A percentile compares a stretch with the other conserved stretches of the same genome.
These are phyloP conservation scores for Riptortus pedestris DNA, from an alignment of 1,140 invertebrate species.

Conservation along the genomic window DNA sequence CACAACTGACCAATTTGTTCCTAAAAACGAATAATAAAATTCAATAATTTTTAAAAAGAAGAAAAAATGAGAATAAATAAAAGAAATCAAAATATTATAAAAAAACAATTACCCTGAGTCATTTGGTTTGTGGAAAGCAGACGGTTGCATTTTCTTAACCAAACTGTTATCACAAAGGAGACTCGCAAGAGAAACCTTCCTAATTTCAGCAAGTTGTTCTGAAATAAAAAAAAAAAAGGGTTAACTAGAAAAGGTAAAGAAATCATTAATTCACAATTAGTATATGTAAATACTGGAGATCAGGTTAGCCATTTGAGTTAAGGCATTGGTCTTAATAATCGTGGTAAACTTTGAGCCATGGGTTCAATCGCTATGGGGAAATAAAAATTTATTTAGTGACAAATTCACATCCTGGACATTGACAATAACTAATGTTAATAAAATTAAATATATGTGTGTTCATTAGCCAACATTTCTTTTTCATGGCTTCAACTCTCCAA, in stretches of 20 bases:
- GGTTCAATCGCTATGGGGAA: too few relatives aligned
- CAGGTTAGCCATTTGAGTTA: too few relatives aligned
- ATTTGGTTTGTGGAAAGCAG: background rate
- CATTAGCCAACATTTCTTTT: too few relatives aligned
- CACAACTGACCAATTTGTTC: background rate
- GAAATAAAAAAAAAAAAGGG: conserved; percentile 35
- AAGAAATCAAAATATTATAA: background rate
- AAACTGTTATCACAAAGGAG: conserved; percentile 87
- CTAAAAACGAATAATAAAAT: background rate
- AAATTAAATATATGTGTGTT: too few relatives aligned
- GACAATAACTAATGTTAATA: too few relatives aligned
- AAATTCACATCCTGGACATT: too few relatives aligned
- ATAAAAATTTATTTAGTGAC: too few relatives aligned
- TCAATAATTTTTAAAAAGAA: background rate
- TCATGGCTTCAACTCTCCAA: too few relatives aligned
- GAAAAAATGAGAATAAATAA: background rate
- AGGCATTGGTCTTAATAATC: too few relatives aligned
- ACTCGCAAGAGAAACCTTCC: conserved; percentile 72
- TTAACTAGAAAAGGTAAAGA: background rate
- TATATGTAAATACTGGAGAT: too few relatives aligned
- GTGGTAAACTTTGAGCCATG: too few relatives aligned
- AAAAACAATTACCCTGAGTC: background rate
- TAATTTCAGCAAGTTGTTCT: conserved; percentile 82
- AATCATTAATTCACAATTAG: background rate
- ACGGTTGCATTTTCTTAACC: conserved; percentile 6